These are phyloP conservation scores for Osmerus eperlanus DNA, from an alignment of 2,113 vertebrate genomes.

Conservation along the genomic window DNA sequence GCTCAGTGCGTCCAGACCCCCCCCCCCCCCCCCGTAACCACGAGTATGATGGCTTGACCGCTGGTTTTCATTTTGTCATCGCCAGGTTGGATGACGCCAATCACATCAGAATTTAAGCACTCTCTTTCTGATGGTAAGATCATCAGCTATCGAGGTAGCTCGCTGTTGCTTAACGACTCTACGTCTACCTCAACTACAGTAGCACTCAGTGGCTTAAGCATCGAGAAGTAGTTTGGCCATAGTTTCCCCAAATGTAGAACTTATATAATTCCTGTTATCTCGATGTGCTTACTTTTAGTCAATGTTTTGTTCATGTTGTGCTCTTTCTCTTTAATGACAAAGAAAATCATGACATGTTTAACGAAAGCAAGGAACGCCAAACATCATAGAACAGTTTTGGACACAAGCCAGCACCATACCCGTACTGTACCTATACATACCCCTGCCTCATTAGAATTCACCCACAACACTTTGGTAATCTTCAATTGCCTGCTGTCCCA, in stretches of 20 bases:
- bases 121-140: constrained; percentile 53
- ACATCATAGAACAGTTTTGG: too few species aligned
- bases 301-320: too few species aligned
- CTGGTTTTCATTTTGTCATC: constrained; percentile 29
- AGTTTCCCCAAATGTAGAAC: neutral
- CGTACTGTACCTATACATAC: neutral
- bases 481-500: neutral
- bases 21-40: neutral
- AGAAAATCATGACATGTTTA: too few species aligned
- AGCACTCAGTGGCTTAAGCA: neutral
- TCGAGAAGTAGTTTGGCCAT: neutral
- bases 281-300: neutral
- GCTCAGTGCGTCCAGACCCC: neutral
- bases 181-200: neutral
- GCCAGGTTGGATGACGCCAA: constrained; percentile 71
- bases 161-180: neutral
- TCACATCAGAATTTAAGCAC: constrained; percentile 70
- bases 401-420: too few species aligned
- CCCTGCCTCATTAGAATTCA: neutral
- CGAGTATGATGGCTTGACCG: neutral
- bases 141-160: constrained; percentile 6
- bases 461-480: neutral
- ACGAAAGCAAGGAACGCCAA: too few species aligned
- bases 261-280: neutral
- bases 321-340: too few species aligned